Evolutionary conservation across 2,888 invertebrate species (phyloP), one percentile per base, ranked within the genome.

Genomic region (Melieria crassipennis): DNA sequence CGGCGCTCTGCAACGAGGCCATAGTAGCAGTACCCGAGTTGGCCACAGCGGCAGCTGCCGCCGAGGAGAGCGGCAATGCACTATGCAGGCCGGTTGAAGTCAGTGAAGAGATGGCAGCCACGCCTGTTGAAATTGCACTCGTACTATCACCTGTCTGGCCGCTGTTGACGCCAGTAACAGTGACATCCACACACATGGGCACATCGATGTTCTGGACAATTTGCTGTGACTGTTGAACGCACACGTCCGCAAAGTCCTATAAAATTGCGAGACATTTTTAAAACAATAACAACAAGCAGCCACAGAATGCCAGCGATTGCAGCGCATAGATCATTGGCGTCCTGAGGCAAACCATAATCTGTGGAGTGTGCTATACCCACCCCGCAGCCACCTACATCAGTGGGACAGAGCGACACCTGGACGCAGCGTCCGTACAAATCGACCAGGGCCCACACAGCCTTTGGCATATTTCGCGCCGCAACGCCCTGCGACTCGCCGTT

Each of bases 401-500:
- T 77, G 10, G 82, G 83, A 50, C 83, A 86, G 7, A 87, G 72
- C 0, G 93, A 91, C 48, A 95, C 92, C 88, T 94, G 94, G 42
- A 93, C 92, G 86, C 94, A 94, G 85, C 93, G 92, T 4, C 94
- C 95, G 84, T 94, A 95, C 80, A 95, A 88, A 85, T 95, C 94
- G 42, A 95, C 90, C 55, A 95, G 90, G 46, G 92, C 94, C 88
- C 90, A 94, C 7, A 95, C 89, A 71, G 90, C 89, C 30, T 89
- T 82, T 0, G 97, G 97, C 77, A 97, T 88, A 78, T 92, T 92
- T 47, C 79, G 81, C 0, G 94, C 95, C 4, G 96, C 97, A 52
- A 95, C 89, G 0, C 97, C 97, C 85, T 96, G 94, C 42, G 95
- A 93, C 78, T 92, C 90, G 2, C 95, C 96, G 86, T 97, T 97